Percentiles rank a stretch among this genome's conserved stretches.
These are phyloP conservation scores for Drosophila albomicans DNA, from an alignment of 1,140 invertebrate species.

Conservation along the genomic window DNA sequence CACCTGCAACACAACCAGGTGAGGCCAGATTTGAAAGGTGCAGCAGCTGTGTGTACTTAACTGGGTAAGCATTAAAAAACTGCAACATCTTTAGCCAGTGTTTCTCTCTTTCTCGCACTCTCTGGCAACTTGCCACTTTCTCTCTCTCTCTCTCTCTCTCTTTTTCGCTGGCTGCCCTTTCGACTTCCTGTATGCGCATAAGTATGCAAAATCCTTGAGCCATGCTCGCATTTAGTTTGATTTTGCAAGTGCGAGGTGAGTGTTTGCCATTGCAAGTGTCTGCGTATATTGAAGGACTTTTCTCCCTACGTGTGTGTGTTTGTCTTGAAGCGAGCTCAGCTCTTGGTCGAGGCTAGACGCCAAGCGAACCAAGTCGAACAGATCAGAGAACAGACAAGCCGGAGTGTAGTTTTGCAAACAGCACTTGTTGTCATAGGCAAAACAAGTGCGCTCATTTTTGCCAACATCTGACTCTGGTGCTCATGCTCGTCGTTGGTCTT, in stretches of 20 bases:
- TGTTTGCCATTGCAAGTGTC: conserved; percentile 27
- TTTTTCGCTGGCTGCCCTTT: background rate
- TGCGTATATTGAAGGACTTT: conserved; percentile 37
- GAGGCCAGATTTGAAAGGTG: conserved; percentile 11
- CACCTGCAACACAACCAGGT: conserved; percentile 9
- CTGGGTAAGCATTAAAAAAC: conserved; percentile 36
- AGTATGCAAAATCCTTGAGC: conserved; percentile 33
- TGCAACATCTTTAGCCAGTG: conserved; percentile 1
- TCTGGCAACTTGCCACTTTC: background rate
- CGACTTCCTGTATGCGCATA: conserved; percentile 6
- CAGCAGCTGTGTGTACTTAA: conserved; percentile 7
- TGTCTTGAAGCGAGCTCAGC: conserved; percentile 2
- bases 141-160: background rate
- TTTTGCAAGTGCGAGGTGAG: conserved; percentile 60
- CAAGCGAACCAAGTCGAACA: background rate
- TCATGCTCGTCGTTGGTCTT: background rate
- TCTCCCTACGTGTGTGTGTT: conserved; percentile 17
- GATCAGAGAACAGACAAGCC: conserved; percentile 8
- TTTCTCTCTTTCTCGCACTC: background rate
- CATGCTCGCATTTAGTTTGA: conserved; percentile 51
- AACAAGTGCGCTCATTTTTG: conserved; percentile 28
- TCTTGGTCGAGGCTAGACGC: background rate
- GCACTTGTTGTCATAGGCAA: conserved; percentile 35
- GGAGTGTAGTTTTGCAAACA: conserved; percentile 28
- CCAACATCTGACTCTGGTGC: background rate